Percentiles rank a stretch among this genome's conserved stretches.
Conservation (phyloP, 1,140 invertebrate species). For the Lerema accius region DNA sequence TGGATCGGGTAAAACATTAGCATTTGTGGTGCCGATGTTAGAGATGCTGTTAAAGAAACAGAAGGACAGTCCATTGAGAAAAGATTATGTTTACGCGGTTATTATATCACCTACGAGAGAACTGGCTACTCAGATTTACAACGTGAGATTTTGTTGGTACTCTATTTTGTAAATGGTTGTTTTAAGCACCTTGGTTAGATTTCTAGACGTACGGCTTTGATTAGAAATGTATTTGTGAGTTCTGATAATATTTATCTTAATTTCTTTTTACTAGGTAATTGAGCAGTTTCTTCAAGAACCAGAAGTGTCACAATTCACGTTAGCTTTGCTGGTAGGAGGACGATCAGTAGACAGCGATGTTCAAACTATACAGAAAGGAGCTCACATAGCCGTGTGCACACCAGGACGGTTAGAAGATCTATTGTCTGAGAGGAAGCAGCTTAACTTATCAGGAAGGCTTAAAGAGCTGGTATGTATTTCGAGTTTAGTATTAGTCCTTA, state of each 20-base stretch:
- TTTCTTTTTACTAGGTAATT: slow-evolving; percentile 56
- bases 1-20: slow-evolving; percentile 98
- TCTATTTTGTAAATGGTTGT: no score
- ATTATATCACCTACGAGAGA: slow-evolving; percentile 97
- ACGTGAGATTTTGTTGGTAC: slow-evolving; percentile 84
- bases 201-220: no score
- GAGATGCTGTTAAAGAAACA: slow-evolving; percentile 90
- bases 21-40: slow-evolving; percentile 95
- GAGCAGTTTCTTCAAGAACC: slow-evolving; percentile 65
- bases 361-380: slow-evolving; percentile 85
- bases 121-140: slow-evolving; percentile 93
- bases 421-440: slow-evolving; percentile 82
- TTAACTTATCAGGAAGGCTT: slow-evolving; percentile 62
- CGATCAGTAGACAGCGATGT: slow-evolving; percentile 90
- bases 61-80: slow-evolving; percentile 86
- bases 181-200: no score
- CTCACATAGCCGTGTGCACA: slow-evolving; percentile 95
- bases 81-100: slow-evolving; percentile 92
- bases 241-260: no score
- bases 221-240: no score
- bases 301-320: slow-evolving; percentile 57
- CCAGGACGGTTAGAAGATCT: slow-evolving; percentile 96
- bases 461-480: slow-evolving; percentile 58
- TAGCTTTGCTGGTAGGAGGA: slow-evolving; percentile 91
- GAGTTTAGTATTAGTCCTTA: no score